A percentile compares a stretch with the other conserved stretches of the same genome.
These are phyloP conservation scores for mouse (Mus musculus) DNA, from an alignment of 2,113 vertebrate genomes.

Conservation along the genomic window DNA sequence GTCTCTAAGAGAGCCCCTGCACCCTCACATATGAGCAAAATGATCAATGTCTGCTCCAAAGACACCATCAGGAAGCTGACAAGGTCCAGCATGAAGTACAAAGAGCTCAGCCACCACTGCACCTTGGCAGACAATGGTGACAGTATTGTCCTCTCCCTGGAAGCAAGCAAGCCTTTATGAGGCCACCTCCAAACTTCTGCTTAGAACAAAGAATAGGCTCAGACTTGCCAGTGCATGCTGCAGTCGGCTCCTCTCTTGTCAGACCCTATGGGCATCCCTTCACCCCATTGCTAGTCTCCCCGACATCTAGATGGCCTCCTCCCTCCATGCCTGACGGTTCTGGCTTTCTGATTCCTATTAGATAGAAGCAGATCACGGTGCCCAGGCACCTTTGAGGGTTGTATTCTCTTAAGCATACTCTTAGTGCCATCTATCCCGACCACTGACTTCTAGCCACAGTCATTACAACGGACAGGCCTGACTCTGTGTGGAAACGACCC, in stretches of 20 bases:
- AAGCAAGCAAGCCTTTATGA: not conserved
- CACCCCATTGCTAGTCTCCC: too few species aligned
- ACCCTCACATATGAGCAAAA: not conserved
- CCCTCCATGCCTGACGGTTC: not conserved
- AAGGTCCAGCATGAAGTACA: too few species aligned
- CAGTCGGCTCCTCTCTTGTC: not conserved
- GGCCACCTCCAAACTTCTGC: not conserved
- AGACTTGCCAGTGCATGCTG: not conserved
- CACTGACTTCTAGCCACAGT: not conserved
- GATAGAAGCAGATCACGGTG: not conserved
- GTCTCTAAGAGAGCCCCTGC: not conserved
- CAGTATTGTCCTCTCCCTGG: not conserved
- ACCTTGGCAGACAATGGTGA: not conserved
- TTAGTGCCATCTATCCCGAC: not conserved
- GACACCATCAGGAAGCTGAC: too few species aligned
- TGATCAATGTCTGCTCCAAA: not conserved
- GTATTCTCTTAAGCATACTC: not conserved
- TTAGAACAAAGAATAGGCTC: not conserved
- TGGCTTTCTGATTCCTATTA: not conserved
- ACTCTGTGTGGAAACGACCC: not conserved
- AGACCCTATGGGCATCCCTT: not conserved
- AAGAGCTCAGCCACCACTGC: not conserved
- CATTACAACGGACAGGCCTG: too few species aligned
- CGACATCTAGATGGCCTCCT: not conserved
- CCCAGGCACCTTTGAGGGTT: not conserved